Percentiles rank a stretch among this genome's conserved stretches.
Evolutionary conservation across 2,888 invertebrate genomes (phyloP).

Genomic region (Zygothrica quintamaculata): DNA sequence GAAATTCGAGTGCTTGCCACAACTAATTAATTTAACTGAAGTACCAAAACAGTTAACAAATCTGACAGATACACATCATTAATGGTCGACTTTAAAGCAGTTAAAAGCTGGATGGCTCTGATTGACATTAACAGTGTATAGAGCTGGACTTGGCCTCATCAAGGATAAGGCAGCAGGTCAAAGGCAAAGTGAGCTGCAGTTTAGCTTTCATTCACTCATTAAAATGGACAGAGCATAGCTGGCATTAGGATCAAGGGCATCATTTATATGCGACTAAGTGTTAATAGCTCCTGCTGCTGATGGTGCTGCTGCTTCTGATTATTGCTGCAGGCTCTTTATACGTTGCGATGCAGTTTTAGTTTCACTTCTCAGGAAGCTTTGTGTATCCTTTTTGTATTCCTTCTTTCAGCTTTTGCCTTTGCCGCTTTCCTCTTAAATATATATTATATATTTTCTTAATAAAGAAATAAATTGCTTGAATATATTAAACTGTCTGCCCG

Average conservation of each 20-base stretch:
- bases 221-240: constrained; percentile 56
- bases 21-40: constrained; percentile 67
- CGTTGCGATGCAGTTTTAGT: constrained; percentile 52
- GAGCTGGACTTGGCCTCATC: constrained; percentile 70
- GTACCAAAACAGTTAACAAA: constrained; percentile 10
- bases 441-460: constrained; percentile 81
- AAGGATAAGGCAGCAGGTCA: too few relatives aligned
- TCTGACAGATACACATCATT: constrained; percentile 44
- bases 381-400: too few relatives aligned
- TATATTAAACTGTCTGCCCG: too few relatives aligned
- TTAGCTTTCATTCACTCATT: constrained; percentile 80
- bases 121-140: constrained; percentile 69
- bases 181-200: constrained; percentile 49
- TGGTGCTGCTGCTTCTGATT: background rate
- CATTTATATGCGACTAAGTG: too few relatives aligned
- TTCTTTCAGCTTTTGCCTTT: too few relatives aligned
- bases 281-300: constrained; percentile 19
- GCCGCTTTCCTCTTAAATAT: constrained; percentile 66
- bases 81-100: constrained; percentile 28
- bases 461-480: constrained; percentile 70
- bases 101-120: too few relatives aligned
- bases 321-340: constrained; percentile 20
- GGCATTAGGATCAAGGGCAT: constrained; percentile 50
- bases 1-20: constrained; percentile 72
- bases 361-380: constrained; percentile 48